Evolutionary conservation across 2,797 vertebrate genomes (phyloP), one percentile per base, ranked within the genome.

Genomic region (Characodon lateralis): DNA sequence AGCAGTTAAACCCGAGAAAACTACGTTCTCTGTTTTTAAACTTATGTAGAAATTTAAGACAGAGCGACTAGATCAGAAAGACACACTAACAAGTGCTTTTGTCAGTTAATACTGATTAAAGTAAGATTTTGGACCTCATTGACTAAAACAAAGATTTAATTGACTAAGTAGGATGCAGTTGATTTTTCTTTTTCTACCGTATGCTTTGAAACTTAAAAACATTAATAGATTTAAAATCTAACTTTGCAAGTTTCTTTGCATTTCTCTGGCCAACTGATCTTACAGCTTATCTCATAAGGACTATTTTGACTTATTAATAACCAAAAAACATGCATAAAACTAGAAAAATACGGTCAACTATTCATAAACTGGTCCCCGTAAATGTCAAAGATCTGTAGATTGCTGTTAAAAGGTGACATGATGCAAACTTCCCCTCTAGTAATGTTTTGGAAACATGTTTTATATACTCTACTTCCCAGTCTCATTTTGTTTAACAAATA

Each of bases 1-100:
- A 20, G 35, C 59, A 2, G 63, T 26, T 31, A 18, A 18, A 78
- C 13, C 3, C 5, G 0, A 41, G 18, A 43, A 75, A 10, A 8
- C 7, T 2, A 3, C 46, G 18, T 10, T 8, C 26, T 78, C 26
- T 51, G 63, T 28, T 71, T 70, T 35, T 59, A 46, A 68, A 59
- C 69, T 48, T 72, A 78, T 83, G 56, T 3, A 78, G 35, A 35
- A 3, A 35, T 35, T 35, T 35, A 35, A 35, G 35, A 35, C 35
- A 35, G 7, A 55, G 50, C 31, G 39, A 18, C 8, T 65, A 73
- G 70, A 16, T 77, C 43, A 58, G 72, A 75, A 58, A 56, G 50
- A 35, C 28, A 53, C n/a, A 53, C 56, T 26, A 16, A 16, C 28
- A 50, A 35, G 46, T 50, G 6, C 70, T 71, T 74, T 56, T 69